phyloP scores from a whole-genome alignment of 1,140 invertebrate genomes.

The Melipona quadrifasciata region DNA sequence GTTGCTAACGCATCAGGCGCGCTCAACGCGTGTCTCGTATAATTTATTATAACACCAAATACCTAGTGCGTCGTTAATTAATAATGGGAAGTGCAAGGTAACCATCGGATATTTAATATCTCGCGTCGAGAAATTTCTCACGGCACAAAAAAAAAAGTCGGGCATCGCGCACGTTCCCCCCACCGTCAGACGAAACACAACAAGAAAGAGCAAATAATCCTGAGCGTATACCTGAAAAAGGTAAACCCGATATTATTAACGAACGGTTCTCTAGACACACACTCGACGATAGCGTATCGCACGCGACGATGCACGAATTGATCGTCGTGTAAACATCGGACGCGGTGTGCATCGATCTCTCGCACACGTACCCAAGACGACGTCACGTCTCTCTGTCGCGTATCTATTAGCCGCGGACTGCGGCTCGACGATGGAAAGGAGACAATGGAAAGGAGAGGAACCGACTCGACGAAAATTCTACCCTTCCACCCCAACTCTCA shows the following conservation, averaged over 20 bases:
- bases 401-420: conserved; percentile 21
- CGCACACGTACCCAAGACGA: conserved; percentile 17
- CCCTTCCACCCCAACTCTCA: conserved; percentile 4
- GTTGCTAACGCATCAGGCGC: neutral
- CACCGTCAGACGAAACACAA: neutral
- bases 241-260: neutral
- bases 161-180: too few species aligned
- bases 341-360: neutral
- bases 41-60: neutral
- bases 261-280: neutral
- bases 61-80: neutral
- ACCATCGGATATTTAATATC: neutral
- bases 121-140: neutral
- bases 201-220: neutral
- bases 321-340: conserved; percentile 7
- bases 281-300: neutral
- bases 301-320: conserved; percentile 10
- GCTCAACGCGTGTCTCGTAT: neutral
- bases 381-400: conserved; percentile 13
- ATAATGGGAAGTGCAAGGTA: neutral
- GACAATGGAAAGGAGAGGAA: neutral
- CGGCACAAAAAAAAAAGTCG: neutral
- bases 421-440: too few species aligned
- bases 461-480: conserved; percentile 29
- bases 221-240: neutral